Evolutionary conservation across 2,888 invertebrate genomes (phyloP).

Genomic region (Eupsilia transversa): DNA sequence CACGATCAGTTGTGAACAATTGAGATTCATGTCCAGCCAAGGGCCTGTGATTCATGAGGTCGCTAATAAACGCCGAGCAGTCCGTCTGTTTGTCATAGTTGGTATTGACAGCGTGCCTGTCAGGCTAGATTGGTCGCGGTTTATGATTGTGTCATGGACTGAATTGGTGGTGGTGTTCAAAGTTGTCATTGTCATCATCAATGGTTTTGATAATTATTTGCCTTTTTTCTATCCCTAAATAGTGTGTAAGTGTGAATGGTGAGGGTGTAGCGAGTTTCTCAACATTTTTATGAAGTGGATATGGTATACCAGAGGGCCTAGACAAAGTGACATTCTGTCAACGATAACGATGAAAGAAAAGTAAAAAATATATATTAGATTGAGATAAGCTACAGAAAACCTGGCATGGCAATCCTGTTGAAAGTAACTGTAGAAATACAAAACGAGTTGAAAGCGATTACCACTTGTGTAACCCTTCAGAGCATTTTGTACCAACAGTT

Average conservation of each 20-base stretch:
- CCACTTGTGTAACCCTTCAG: neutral
- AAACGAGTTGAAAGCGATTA: neutral
- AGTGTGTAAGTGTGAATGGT: neutral
- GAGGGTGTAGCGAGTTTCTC: neutral
- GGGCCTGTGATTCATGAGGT: conserved; percentile 73
- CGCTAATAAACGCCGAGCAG: conserved; percentile 67
- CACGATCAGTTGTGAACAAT: conserved; percentile 66
- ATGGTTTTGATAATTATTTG: neutral
- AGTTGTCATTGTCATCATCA: conserved; percentile 32
- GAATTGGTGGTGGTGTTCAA: conserved; percentile 49
- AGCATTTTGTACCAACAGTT: neutral
- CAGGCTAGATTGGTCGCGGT: conserved; percentile 62
- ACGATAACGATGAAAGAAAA: neutral
- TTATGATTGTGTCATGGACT: conserved; percentile 57
- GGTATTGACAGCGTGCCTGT: conserved; percentile 68
- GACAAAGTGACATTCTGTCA: neutral
- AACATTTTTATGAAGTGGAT: neutral
- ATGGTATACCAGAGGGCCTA: neutral
- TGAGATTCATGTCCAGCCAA: conserved; percentile 72
- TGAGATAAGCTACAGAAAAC: neutral
- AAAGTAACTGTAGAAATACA: neutral
- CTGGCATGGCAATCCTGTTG: neutral
- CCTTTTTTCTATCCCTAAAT: neutral
- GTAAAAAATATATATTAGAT: neutral
- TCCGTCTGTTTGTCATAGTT: conserved; percentile 73